phyloP scores from a whole-genome alignment of 2,888 invertebrate species.

The Priocnemis perturbator region DNA sequence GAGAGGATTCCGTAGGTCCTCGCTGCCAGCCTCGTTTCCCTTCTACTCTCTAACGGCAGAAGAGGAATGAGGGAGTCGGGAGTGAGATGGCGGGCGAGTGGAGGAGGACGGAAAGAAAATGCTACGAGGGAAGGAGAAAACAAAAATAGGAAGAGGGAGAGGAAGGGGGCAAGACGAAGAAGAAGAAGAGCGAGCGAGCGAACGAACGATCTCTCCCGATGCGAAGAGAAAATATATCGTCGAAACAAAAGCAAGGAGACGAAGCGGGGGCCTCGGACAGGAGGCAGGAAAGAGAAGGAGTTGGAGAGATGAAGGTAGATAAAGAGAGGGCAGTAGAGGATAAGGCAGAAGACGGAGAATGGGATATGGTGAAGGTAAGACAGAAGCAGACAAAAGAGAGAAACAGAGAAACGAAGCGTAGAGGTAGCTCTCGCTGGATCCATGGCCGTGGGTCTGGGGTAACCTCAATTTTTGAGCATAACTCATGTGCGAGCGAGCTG shows the following conservation, averaged over 20 bases:
- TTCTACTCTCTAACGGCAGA: slow-evolving; percentile 2
- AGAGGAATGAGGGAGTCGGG: neutral
- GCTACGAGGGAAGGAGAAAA: slow-evolving; percentile 37
- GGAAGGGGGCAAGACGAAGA: slow-evolving; percentile 18
- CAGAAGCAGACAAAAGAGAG: slow-evolving; percentile 20
- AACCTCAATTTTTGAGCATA: slow-evolving; percentile 69
- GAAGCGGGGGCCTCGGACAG: slow-evolving; percentile 19
- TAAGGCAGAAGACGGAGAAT: slow-evolving; percentile 20
- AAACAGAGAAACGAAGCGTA: slow-evolving; percentile 25
- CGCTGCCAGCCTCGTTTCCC: slow-evolving; percentile 25
- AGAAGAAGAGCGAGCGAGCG: slow-evolving; percentile 32
- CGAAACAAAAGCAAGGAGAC: slow-evolving; percentile 59
- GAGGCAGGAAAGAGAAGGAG: slow-evolving; percentile 17
- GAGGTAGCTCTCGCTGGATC: slow-evolving; percentile 46
- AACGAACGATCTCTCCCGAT: slow-evolving; percentile 50
- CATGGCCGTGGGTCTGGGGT: slow-evolving; percentile 43
- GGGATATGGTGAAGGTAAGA: slow-evolving; percentile 20
- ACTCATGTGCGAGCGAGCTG: slow-evolving; percentile 64
- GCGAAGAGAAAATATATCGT: slow-evolving; percentile 64
- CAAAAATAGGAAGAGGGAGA: slow-evolving; percentile 36
- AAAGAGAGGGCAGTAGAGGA: slow-evolving; percentile 22
- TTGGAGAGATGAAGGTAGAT: slow-evolving; percentile 26
- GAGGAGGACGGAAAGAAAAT: slow-evolving; percentile 13
- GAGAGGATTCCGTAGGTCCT: slow-evolving; percentile 54
- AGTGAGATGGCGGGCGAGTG: neutral